These are phyloP conservation scores for Chunga burmeisteri DNA, from an alignment of 2,113 vertebrate genomes.

Conservation along the genomic window DNA sequence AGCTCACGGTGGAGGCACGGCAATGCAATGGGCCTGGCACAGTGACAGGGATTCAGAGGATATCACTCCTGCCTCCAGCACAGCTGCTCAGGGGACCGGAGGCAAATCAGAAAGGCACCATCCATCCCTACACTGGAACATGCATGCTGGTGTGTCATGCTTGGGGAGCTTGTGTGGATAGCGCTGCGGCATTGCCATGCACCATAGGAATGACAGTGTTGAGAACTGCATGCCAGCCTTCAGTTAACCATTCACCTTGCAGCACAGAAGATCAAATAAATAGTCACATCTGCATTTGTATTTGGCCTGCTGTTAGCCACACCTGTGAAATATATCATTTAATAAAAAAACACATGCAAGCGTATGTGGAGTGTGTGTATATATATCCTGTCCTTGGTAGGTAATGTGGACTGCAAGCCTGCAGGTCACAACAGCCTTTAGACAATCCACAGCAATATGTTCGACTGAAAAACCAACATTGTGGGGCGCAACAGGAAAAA, in stretches of 20 bases:
- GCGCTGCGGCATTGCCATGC: fast-evolving
- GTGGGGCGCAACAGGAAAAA: background rate
- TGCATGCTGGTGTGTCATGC: background rate
- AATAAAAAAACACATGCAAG: background rate
- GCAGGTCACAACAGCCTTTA: background rate
- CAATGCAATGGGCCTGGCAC: background rate
- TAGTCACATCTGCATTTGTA: background rate
- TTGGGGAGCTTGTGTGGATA: background rate
- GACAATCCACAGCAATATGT: background rate
- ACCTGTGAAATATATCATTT: background rate
- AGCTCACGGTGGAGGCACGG: fast-evolving
- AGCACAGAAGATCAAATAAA: background rate
- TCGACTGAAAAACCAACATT: background rate
- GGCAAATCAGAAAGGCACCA: background rate
- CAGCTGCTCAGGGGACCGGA: fast-evolving
- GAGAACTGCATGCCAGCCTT: background rate
- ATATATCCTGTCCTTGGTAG: background rate
- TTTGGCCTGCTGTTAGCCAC: background rate
- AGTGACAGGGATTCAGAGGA: background rate
- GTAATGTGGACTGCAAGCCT: background rate
- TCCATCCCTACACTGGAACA: fast-evolving
- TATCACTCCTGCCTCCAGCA: background rate
- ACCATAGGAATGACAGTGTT: no score
- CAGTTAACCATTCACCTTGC: fast-evolving
- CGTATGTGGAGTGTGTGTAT: background rate